Conservation (phyloP, 2,113 vertebrate genomes). For the Galbula dea region DNA sequence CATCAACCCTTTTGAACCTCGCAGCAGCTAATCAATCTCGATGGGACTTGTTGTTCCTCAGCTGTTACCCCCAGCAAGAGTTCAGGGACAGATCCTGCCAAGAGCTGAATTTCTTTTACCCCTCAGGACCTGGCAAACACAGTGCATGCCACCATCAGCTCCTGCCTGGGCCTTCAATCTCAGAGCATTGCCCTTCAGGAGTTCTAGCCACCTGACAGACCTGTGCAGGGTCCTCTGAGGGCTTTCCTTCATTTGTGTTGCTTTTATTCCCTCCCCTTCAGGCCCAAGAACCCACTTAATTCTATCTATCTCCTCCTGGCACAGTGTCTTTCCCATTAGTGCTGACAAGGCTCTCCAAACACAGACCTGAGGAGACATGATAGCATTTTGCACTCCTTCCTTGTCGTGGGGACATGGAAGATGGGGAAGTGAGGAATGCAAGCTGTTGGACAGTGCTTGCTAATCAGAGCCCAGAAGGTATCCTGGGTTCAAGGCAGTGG, state of each 20-base stretch:
- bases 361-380: neutral
- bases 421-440: neutral
- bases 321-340: neutral
- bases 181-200: neutral
- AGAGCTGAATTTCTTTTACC: neutral
- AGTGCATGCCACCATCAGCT: fast-evolving
- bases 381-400: neutral
- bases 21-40: neutral
- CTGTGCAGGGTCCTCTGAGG: neutral
- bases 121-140: neutral
- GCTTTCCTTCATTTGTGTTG: neutral
- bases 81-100: neutral
- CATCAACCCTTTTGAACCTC: neutral
- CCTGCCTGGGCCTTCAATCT: neutral
- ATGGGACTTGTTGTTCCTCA: neutral
- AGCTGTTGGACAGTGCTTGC: neutral
- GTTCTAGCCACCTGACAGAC: neutral
- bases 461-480: neutral
- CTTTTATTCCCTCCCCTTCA: neutral
- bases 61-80: neutral
- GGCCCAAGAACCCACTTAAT: neutral
- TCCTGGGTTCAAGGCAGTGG: neutral
- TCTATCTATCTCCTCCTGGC: neutral
- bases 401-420: neutral
- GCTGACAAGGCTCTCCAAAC: neutral